A percentile compares a stretch with the other conserved stretches of the same genome.
phyloP scores from a whole-genome alignment of 2,888 invertebrate species.

The Dasypolia templi region DNA sequence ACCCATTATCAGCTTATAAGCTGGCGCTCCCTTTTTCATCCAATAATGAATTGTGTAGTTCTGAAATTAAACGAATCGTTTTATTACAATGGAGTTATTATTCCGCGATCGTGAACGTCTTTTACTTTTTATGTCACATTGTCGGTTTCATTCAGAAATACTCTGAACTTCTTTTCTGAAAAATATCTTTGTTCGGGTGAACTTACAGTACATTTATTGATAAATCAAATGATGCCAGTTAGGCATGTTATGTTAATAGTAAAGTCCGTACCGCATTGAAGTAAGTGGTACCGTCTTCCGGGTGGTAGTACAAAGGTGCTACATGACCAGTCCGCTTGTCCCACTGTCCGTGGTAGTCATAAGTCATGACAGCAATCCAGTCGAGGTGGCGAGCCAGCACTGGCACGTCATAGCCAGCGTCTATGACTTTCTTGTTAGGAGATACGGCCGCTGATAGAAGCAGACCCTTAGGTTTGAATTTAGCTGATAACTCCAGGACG shows the following conservation, averaged over 20 bases:
- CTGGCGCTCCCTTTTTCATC: conserved; percentile 95
- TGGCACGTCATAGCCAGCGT: conserved; percentile 96
- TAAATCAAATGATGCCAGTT: not conserved
- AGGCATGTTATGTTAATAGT: not conserved
- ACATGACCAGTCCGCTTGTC: conserved; percentile 97
- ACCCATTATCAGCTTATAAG: conserved; percentile 96
- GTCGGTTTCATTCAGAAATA: not conserved
- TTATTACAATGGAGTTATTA: not conserved
- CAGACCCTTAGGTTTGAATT: conserved; percentile 92
- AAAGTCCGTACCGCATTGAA: conserved; percentile 93
- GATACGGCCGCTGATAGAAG: conserved; percentile 96
- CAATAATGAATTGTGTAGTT: conserved; percentile 97
- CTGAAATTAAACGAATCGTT: conserved; percentile 80
- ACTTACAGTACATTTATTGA: not conserved
- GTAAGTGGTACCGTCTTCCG: conserved; percentile 94
- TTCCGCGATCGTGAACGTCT: too few relatives aligned
- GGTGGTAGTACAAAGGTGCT: conserved; percentile 95
- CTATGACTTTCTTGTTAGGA: conserved; percentile 96
- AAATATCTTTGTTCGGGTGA: not conserved
- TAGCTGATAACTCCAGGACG: conserved; percentile 93
- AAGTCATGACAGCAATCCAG: conserved; percentile 98
- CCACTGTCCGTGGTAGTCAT: conserved; percentile 98
- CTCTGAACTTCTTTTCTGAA: not conserved
- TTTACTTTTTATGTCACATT: not conserved
- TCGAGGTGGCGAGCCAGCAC: conserved; percentile 94